Base-by-base conservation (phyloP, 1,140 invertebrate species). In the Drosophila nannoptera region DNA sequence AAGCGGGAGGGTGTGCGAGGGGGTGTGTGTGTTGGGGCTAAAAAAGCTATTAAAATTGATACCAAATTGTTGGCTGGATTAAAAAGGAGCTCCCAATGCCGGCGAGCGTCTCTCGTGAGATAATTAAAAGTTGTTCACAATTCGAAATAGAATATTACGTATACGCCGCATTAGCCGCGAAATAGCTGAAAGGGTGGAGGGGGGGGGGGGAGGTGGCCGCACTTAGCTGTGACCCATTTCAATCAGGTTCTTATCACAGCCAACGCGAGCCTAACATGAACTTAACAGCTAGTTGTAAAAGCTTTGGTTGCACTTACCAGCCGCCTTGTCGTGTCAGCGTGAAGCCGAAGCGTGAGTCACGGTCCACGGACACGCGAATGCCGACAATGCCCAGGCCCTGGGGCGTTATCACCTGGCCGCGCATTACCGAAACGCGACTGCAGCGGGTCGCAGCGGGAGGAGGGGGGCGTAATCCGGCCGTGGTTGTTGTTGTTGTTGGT, bases 391-490 rank as follows among this genome's bases (percentile, higher is more conserved):
- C 97, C 58, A 97, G 94, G 71, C 97, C 97, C 91, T 98, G 96
- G 60, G 94, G 93, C 48, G 97, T 96, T 59, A 98, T 93, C 68
- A 99, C 97, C 91, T 97, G 95, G 67, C 98, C 98, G 87, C 98
- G 93, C 92, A 99, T 98, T 82, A 99, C 97, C 77, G 98, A 98
- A 78, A 98, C 97, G 90, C 98, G 97, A 91, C 98, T 99, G 92
- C 89, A 32, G 14, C 6, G 16, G 4, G n/a, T n/a, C n/a, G n/a
- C n/a, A n/a, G n/a, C n/a, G n/a, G n/a, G n/a, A n/a, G 29, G 2
- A 32, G 29, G 9, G 2, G 29, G 22, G 22, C 22, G 22, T 22
- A 22, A 32, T 49, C 46, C 46, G 46, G 7, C 22, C n/a, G 29
- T 31, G 4, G n/a, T 31, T 2, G 53, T 55, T 55, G 40, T 54